Evolutionary conservation across 2,888 invertebrate species (phyloP).

Genomic region (Hypselothyrea guttata): DNA sequence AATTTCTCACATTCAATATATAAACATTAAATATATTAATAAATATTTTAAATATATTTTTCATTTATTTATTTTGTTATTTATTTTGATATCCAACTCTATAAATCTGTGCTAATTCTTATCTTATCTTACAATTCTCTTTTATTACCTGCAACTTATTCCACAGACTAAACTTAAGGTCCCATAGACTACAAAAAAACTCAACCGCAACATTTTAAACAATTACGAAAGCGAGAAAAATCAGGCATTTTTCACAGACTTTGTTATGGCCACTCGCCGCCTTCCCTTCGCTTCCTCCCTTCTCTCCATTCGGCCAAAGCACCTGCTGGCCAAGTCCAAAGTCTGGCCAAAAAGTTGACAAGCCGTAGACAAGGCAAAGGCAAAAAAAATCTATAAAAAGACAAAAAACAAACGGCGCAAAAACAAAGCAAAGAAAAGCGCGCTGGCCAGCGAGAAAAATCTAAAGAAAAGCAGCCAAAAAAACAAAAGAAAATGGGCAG

Average conservation of each 20-base stretch:
- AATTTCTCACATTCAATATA: too few species aligned
- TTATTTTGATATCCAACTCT: too few species aligned
- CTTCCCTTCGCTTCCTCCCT: neutral
- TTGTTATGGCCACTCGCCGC: neutral
- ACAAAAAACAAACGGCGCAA: constrained; percentile 28
- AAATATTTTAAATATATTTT: neutral
- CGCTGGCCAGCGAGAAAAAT: constrained; percentile 32
- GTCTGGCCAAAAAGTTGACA: constrained; percentile 70
- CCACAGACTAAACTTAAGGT: constrained; percentile 27
- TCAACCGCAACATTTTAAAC: constrained; percentile 32
- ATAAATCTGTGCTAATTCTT: neutral
- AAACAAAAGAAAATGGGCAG: constrained; percentile 7
- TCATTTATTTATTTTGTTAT: too few species aligned
- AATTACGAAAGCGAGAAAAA: constrained; percentile 30
- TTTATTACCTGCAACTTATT: too few species aligned
- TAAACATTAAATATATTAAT: too few species aligned
- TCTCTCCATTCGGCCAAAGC: constrained; percentile 1
- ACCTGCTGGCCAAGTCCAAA: constrained; percentile 46
- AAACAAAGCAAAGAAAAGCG: constrained; percentile 52
- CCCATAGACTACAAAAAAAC: constrained; percentile 18
- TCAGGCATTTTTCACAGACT: constrained; percentile 32
- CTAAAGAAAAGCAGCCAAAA: constrained; percentile 16
- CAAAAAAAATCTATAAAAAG: constrained; percentile 12
- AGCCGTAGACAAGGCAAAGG: constrained; percentile 57
- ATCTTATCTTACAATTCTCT: neutral